A percentile compares a stretch with the other conserved stretches of the same genome.
phyloP scores from a whole-genome alignment of 2,888 invertebrate genomes.

The Ellobium chinense region DNA sequence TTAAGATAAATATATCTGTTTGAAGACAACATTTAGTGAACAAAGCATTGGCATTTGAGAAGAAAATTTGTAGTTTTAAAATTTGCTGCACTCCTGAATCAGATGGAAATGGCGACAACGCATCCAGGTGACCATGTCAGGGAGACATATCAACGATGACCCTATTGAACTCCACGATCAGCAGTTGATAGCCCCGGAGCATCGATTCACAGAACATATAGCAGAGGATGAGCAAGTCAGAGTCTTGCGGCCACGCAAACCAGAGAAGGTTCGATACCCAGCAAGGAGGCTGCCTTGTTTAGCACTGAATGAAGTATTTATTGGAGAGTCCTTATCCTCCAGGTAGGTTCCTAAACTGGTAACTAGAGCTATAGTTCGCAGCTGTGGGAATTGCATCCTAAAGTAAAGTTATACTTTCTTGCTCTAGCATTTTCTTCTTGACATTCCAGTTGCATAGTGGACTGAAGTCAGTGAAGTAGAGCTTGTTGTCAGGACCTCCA shows the following conservation, averaged over 20 bases:
- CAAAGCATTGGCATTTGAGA: too few species aligned
- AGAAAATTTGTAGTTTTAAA: too few species aligned
- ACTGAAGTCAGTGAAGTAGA: too few species aligned
- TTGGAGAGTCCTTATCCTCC: slow-evolving; percentile 97
- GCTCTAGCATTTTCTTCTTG: too few species aligned
- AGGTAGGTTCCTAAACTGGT: slow-evolving; percentile 78
- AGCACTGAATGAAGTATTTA: slow-evolving; percentile 98
- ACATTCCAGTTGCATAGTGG: too few species aligned
- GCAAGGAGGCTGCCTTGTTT: slow-evolving; percentile 86
- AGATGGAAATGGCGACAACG: slow-evolving; percentile 93
- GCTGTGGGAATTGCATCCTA: too few species aligned
- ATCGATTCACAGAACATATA: slow-evolving; percentile 79
- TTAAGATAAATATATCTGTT: too few species aligned
- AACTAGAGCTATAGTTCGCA: too few species aligned
- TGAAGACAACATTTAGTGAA: too few species aligned
- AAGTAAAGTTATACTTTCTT: too few species aligned
- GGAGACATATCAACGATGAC: slow-evolving; percentile 83
- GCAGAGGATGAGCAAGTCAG: slow-evolving; percentile 60
- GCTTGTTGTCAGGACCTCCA: too few species aligned
- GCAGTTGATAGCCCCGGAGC: slow-evolving; percentile 81
- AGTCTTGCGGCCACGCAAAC: not conserved
- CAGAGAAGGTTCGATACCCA: slow-evolving; percentile 1
- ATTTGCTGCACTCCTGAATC: too few species aligned
- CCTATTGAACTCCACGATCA: slow-evolving; percentile 88
- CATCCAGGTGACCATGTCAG: slow-evolving; percentile 91